Base-by-base conservation (phyloP, 1,140 invertebrate genomes). In the Dermatophagoides farinae region DNA sequence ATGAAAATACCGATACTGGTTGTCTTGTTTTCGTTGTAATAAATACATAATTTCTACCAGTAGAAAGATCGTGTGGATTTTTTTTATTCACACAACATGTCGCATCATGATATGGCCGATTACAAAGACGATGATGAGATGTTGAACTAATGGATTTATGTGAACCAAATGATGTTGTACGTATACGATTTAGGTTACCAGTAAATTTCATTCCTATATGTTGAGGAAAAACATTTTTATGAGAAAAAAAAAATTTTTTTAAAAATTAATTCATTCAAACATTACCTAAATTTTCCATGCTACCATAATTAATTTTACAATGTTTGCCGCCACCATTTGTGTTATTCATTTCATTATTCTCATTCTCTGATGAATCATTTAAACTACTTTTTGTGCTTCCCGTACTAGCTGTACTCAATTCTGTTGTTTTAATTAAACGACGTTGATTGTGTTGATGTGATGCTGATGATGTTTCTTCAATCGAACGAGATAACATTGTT, bases 1-100 rank as follows among this genome's bases (percentile, higher is more conserved):
- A 78, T 25, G 86, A 88, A 72, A 86, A 89, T 58, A 90, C 75
- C 64, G 85, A 73, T 71, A 86, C 84, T 40, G 86, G 86, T 51
- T 80, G 77, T 62, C 67, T 65, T 23, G 53, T 55, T 70, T 81
- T 77, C 69, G 81, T 77, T 61, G 84, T 78, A 60, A 82, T 78
- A 70, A 89, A 74, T 54, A 85, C 79, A 60, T 31, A 31, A 8
- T 31, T 31, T 4, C 31, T 2, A 31, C 31, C 31, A 2, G 8
- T 31, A 31, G 31, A 4, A n/a, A n/a, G n/a, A 4, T 31, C 31
- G 2, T n/a, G 22, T 64, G 50, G 8, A 46, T 55, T 55, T 5
- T 55, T 55, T 23, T 44, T 55, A 11, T n/a, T 38, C 6, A 55
- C 10, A 38, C 53, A 55, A 25, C 53, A 55, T 18, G 38, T 38